Evolutionary conservation across 2,888 invertebrate species (phyloP), one percentile per base, ranked within the genome.

Genomic region (Apodemia hepburni): DNA sequence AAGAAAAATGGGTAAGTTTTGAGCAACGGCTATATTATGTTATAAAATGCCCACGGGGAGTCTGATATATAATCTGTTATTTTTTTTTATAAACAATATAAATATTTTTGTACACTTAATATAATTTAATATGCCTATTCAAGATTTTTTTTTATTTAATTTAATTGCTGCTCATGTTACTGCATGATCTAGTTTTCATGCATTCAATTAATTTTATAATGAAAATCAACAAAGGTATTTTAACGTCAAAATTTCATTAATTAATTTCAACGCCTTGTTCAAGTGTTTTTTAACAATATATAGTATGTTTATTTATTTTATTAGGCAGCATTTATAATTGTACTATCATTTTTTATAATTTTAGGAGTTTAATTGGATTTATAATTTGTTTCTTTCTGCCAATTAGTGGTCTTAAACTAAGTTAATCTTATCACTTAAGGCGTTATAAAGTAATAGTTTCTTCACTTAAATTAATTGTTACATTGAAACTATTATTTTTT

Each of bases 181-280:
- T 54, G 22, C 51, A 54, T 12, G 51, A 27, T 27, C 27, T 22
- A 27, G 51, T 54, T 54, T 54, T 15, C 27, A 54, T 54, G 22
- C 15, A 15, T 54, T 54, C 51, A 54, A 54, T 54, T 54, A 54
- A 54, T 27, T 54, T 54, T 27, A 27, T 54, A 27, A 54, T 27
- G 51, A 54, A 54, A 54, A 54, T 27, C 27, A 27, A 54, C 27
- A 27, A 54, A 3, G 22, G 27, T 54, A 54, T 54, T 22, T 54
- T 54, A 54, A 42, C 4, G 51, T 54, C 15, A 22, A 12, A 54
- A 54, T 54, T 54, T 54, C 51, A 27, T 27, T 54, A 27, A 27
- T 54, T 54, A 54, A 54, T 54, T 54, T 27, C 51, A 54, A 54
- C 51, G 27, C 27, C 27, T 54, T 49, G n/a, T 49, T 47, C 11